Percentiles rank a stretch among this genome's conserved stretches.
phyloP scores from a whole-genome alignment of 2,797 vertebrate genomes.

The Cossypha dichroa region DNA sequence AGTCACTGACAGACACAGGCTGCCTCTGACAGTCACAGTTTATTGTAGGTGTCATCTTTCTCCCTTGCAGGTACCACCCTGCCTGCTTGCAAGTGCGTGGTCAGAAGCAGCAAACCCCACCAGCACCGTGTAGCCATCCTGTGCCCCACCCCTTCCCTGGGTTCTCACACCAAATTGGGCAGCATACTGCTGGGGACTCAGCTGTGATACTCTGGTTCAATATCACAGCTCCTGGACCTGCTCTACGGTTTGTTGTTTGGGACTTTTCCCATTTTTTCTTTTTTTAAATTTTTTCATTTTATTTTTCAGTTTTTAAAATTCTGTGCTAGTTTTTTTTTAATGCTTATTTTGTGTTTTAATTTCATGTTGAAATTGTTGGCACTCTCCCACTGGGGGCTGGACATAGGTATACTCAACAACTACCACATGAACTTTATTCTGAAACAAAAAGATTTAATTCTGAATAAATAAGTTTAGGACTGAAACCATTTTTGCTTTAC shows the following conservation, averaged over 20 bases:
- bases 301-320: not conserved
- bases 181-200: not conserved
- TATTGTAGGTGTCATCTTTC: not conserved
- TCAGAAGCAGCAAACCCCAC: not conserved
- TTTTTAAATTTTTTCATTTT: no score
- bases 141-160: not conserved
- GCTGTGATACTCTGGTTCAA: not conserved
- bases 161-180: not conserved
- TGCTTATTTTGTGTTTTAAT: not conserved
- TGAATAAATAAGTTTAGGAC: not conserved
- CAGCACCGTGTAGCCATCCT: rapidly evolving
- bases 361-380: not conserved
- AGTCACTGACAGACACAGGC: rapidly evolving
- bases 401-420: rapidly evolving
- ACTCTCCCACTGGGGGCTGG: not conserved
- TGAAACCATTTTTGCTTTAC: not conserved
- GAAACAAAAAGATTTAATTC: not conserved
- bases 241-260: not conserved
- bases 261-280: not conserved
- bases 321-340: not conserved
- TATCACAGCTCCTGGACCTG: not conserved
- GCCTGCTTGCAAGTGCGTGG: not conserved
- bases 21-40: not conserved
- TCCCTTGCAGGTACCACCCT: not conserved
- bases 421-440: not conserved